Evolutionary conservation across 2,888 invertebrate species (phyloP).

Genomic region (Ptilodon capucinus): DNA sequence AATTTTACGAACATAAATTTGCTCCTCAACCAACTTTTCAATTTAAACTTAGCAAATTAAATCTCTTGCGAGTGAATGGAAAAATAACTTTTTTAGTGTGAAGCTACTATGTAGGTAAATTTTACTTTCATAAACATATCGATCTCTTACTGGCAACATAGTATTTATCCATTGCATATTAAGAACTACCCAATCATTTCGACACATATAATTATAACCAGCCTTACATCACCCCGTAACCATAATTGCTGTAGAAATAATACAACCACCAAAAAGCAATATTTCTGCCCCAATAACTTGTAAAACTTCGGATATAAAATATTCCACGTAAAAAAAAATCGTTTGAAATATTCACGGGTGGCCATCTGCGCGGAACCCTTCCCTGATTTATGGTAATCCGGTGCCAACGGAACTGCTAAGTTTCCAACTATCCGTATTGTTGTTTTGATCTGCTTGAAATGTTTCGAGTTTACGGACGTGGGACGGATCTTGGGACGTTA

Average conservation of each 20-base stretch:
- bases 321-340: conserved; percentile 20
- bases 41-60: too few species aligned
- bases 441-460: conserved; percentile 14
- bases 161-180: too few species aligned
- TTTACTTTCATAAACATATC: too few species aligned
- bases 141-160: too few species aligned
- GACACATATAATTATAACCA: too few species aligned
- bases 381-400: conserved; percentile 59
- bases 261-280: conserved; percentile 1
- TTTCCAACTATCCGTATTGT: conserved; percentile 40
- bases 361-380: conserved; percentile 40
- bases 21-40: too few species aligned
- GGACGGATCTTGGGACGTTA: background rate
- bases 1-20: too few species aligned
- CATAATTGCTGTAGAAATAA: background rate
- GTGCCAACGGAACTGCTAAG: conserved; percentile 28
- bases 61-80: too few species aligned
- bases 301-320: conserved; percentile 22
- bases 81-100: too few species aligned
- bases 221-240: background rate
- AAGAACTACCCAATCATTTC: too few species aligned
- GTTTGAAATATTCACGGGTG: conserved; percentile 45
- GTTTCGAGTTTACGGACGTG: conserved; percentile 5
- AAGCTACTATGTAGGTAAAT: too few species aligned
- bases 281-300: conserved; percentile 13